Conservation (phyloP, 2,888 invertebrate species). For the Epinotia bilunana region DNA sequence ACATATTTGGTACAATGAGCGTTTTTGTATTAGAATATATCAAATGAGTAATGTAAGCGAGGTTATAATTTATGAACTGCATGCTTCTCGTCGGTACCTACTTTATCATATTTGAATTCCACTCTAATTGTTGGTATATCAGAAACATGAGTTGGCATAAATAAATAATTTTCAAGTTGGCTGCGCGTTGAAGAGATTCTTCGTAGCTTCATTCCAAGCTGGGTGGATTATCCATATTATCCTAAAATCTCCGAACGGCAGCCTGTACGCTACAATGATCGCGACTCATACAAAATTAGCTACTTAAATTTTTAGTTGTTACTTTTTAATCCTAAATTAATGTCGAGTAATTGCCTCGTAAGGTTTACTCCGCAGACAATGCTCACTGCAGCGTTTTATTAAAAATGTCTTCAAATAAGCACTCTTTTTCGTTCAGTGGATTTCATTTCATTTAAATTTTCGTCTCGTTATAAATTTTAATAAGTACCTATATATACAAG, state of each 20-base stretch:
- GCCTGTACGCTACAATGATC: slow-evolving; percentile 68
- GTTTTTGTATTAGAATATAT: too few species aligned
- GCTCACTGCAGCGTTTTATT: slow-evolving; percentile 52
- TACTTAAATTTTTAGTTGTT: slow-evolving; percentile 68
- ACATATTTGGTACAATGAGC: too few species aligned
- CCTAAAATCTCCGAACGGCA: slow-evolving; percentile 75
- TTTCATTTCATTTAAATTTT: slow-evolving; percentile 6
- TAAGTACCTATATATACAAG: background rate
- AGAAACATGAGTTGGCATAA: slow-evolving; percentile 68
- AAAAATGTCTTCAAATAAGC: slow-evolving; percentile 52
- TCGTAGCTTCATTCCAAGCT: slow-evolving; percentile 73
- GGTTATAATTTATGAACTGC: background rate
- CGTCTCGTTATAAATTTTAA: background rate
- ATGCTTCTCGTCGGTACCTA: background rate
- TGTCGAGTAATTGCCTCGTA: slow-evolving; percentile 63
- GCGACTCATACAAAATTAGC: slow-evolving; percentile 67
- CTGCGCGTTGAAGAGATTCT: slow-evolving; percentile 68
- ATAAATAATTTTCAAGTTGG: slow-evolving; percentile 75
- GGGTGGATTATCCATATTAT: slow-evolving; percentile 79
- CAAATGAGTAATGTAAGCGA: too few species aligned
- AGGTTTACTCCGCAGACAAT: slow-evolving; percentile 51
- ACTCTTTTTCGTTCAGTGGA: slow-evolving; percentile 48
- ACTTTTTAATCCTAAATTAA: slow-evolving; percentile 66
- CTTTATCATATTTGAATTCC: background rate
- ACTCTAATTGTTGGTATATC: slow-evolving; percentile 50